Base-by-base conservation (phyloP, 2,113 vertebrate genomes). In the Promerops cafer region DNA sequence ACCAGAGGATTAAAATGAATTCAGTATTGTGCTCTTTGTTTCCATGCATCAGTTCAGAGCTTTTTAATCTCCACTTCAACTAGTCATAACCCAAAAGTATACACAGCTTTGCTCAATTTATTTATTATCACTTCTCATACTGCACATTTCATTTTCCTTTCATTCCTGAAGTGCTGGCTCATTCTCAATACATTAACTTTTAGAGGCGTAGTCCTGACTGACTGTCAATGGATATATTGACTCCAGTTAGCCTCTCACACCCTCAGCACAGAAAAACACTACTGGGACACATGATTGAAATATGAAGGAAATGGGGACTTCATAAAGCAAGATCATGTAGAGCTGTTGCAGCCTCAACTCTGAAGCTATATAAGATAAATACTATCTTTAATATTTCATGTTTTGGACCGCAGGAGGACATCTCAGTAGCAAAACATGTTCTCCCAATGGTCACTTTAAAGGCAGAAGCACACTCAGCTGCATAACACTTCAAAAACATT, bases 1-100 rank as follows among this genome's bases (percentile, higher is more conserved):
- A 97, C 94, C 92, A 94, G 90, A 94, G 95, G 96, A 98, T 98
- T 98, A 98, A 98, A 98, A 98, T 96, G 96, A 97, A 98, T 97
- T 97, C 93, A 92, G 90, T 95, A 95, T 81, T 97, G 92, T 97
- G 95, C 82, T 91, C 94, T 97, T 98, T 97, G 95, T 97, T 97
- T 96, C 84, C 87, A 78, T 87, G 64, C 87, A 97, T 91, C 71
- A 39, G 96, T 97, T 96, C 94, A 96, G 96, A 97, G 92, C 88
- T 94, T 94, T 94, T 97, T 97, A 97, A 97, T 96, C 72, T 87
- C 94, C 96, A 95, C 97, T 95, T 96, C 95, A 94, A 65, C 78
- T 37, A 64, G 77, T 92, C 83, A 37, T 94, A 96, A 96, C 92
- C 93, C 90, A 60, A 94, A 97, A 97, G 90, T 87, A 94, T 26